These are phyloP conservation scores for Bellardia bayeri DNA, from an alignment of 2,888 invertebrate species.

Conservation along the genomic window DNA sequence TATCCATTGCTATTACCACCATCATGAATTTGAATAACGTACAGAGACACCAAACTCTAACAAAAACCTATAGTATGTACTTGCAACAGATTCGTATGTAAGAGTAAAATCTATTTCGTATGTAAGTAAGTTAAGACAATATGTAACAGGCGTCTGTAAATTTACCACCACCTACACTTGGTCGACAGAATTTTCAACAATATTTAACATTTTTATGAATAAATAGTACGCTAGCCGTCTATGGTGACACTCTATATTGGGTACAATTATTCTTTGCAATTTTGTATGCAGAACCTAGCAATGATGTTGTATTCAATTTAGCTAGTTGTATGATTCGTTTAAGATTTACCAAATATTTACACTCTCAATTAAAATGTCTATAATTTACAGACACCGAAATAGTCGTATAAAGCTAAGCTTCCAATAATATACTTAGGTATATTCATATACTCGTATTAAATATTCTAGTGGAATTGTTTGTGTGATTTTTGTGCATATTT, in stretches of 20 bases:
- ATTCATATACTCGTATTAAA: not conserved
- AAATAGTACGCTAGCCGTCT: slow-evolving; percentile 17
- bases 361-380: slow-evolving; percentile 58
- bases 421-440: not conserved
- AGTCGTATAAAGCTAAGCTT: slow-evolving; percentile 3
- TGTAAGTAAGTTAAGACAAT: slow-evolving; percentile 28
- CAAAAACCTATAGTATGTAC: not conserved
- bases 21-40: slow-evolving; percentile 46
- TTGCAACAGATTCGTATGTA: not conserved
- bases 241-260: slow-evolving; percentile 53
- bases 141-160: slow-evolving; percentile 64
- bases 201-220: slow-evolving; percentile 65
- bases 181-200: slow-evolving; percentile 51
- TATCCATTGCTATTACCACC: not conserved
- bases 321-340: slow-evolving; percentile 31
- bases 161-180: slow-evolving; percentile 67
- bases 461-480: slow-evolving; percentile 35
- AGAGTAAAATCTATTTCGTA: slow-evolving; percentile 22
- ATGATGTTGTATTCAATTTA: slow-evolving; percentile 11
- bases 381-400: slow-evolving; percentile 30
- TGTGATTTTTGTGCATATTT: slow-evolving; percentile 36
- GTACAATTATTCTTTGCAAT: slow-evolving; percentile 41
- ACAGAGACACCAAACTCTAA: not conserved
- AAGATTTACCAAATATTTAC: slow-evolving; percentile 40
- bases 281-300: not conserved